Base-by-base conservation (phyloP, 2,797 vertebrate species). In the Anniella stebbinsi region DNA sequence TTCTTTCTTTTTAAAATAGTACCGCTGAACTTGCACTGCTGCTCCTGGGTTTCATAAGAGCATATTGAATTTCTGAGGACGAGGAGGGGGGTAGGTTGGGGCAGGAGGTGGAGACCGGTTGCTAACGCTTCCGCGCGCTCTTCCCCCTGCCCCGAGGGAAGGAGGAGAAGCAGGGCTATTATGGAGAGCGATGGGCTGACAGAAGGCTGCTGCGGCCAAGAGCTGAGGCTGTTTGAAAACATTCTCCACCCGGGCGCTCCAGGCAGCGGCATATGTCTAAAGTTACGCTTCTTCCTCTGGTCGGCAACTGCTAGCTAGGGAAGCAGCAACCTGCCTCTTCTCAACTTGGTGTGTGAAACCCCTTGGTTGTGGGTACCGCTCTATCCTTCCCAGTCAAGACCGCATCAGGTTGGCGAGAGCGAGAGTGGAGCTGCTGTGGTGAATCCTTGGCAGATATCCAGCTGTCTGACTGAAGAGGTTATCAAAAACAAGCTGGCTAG, bases 361-460 rank as follows among this genome's bases (percentile, higher is more conserved):
- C 77, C 45, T 87, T 1, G 30, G 0, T 0, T 25, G 23, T 0
- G 60, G 17, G 60, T 63, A 7, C 60, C 51, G 1, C 66, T 0
- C 84, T 54, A 67, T 63, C 60, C 23, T 36, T 66, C 78, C 7
- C 51, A n/a, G 23, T 21, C 67, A 48, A n/a, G 90, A 69, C 3
- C 63, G 88, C 54, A 0, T 4, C 85, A 0, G 73, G 89, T 38
- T 88, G 23, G n/a, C 91, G 30, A 63, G 91, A 90, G 94, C 6
- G 21, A 5, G 21, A 69, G 48, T 33, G 80, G 23, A 15, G 18
- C n/a, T 41, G n/a, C 38, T 13, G 48, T 36, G 70, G 48, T 45
- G 45, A n/a, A 75, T 81, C 84, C 81, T 0, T 67, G 72, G 45
- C 45, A 7, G 48, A 7, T 23, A 10, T 57, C 81, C 33, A 36